Percentiles rank a stretch among this genome's conserved stretches.
phyloP scores from a whole-genome alignment of 2,113 vertebrate species.

The Emydura subglobosa region DNA sequence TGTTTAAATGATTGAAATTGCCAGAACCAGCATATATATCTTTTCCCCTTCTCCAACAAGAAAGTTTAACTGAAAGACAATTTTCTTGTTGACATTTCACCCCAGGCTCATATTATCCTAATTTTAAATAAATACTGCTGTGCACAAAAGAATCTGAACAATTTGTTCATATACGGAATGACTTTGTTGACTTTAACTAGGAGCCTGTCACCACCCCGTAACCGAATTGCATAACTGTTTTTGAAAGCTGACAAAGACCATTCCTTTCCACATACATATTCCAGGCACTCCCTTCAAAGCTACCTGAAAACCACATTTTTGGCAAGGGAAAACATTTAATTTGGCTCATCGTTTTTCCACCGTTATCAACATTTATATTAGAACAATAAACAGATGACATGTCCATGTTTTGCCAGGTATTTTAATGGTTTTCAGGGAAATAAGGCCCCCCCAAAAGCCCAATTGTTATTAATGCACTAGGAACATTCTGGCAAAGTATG shows the following conservation, averaged over 20 bases:
- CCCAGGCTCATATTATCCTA: constrained; percentile 39
- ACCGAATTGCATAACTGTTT: constrained; percentile 30
- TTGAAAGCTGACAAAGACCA: constrained; percentile 50
- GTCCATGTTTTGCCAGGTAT: constrained; percentile 31
- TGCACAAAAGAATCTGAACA: constrained; percentile 52
- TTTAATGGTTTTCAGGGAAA: constrained; percentile 2
- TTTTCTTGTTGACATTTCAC: constrained; percentile 48
- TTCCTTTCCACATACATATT: constrained; percentile 40
- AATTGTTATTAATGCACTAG: constrained; percentile 15
- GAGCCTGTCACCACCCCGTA: constrained; percentile 32
- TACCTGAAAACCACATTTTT: constrained; percentile 36
- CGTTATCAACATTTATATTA: constrained; percentile 62
- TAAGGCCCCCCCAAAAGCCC: neutral
- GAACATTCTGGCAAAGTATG: constrained; percentile 23
- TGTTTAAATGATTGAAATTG: constrained; percentile 14
- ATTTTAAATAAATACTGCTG: constrained; percentile 63
- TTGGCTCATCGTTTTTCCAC: constrained; percentile 49
- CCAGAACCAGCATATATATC: constrained; percentile 47
- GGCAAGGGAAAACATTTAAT: constrained; percentile 29
- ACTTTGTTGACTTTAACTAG: constrained; percentile 43
- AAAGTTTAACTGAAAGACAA: constrained; percentile 38
- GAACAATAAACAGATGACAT: constrained; percentile 40
- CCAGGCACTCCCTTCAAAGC: neutral
- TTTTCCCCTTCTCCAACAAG: constrained; percentile 50
- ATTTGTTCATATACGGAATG: constrained; percentile 30